Evolutionary conservation across 92 coral and sea anemone species (phyloP), one percentile per base, ranked within the genome.

Genomic region (Diadumene lineata): DNA sequence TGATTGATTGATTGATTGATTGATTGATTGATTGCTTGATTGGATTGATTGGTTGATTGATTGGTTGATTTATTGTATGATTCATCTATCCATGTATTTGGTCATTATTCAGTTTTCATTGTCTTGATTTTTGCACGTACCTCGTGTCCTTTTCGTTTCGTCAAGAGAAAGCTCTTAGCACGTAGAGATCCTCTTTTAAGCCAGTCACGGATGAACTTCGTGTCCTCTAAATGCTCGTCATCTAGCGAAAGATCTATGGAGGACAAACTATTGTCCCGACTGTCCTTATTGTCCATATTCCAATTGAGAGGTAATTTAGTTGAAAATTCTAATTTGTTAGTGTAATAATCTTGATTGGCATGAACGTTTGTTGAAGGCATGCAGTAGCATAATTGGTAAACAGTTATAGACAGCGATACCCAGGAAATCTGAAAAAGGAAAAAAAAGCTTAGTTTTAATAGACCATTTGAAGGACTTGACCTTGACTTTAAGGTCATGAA

Each of bases 71-170:
- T n/a, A n/a, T n/a, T n/a, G n/a, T n/a, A n/a, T n/a, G n/a, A n/a
- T n/a, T n/a, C n/a, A n/a, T n/a, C n/a, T n/a, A n/a, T n/a, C n/a
- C n/a, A n/a, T n/a, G n/a, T n/a, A n/a, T n/a, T n/a, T n/a, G n/a
- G n/a, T n/a, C n/a, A n/a, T n/a, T n/a, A n/a, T n/a, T n/a, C n/a
- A n/a, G n/a, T n/a, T n/a, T n/a, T n/a, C n/a, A n/a, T n/a, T n/a
- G n/a, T n/a, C n/a, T n/a, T n/a, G n/a, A n/a, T 38, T 38, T 38
- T 6, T 38, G n/a, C 2, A 8, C 68, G 8, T 19, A 62, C 68
- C 68, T 62, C 31, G 21, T 62, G 38, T 21, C 68, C 43, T 30
- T 62, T 62, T 29, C 68, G 24, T 43, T 28, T 62, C 2, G 15
- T 28, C 68, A 0, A 0, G 15, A 31, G 28, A 43, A 43, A 62